Conservation (phyloP, 2,888 invertebrate genomes). For the Calephelis perditalis region DNA sequence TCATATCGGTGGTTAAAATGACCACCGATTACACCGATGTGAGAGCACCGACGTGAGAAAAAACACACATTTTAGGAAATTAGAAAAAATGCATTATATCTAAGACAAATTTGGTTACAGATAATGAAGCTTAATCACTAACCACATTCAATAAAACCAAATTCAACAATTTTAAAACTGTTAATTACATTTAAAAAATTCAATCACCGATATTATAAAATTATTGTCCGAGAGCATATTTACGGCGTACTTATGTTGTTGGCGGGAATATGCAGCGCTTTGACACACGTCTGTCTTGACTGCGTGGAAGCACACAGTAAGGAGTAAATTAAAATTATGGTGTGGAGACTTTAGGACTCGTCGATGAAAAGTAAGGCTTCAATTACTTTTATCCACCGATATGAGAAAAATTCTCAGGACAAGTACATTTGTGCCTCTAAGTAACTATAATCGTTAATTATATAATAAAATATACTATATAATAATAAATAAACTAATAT, state of each 20-base stretch:
- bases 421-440: conserved; percentile 7
- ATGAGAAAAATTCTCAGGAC: conserved; percentile 8
- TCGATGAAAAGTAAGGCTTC: conserved; percentile 3
- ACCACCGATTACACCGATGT: too few species aligned
- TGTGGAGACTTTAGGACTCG: not conserved
- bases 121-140: too few species aligned
- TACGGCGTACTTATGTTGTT: conserved; percentile 9
- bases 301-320: not conserved
- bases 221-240: conserved; percentile 9
- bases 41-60: too few species aligned
- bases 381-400: conserved; percentile 13
- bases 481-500: conserved; percentile 3
- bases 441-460: conserved; percentile 7
- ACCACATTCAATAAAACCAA: not conserved
- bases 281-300: conserved; percentile 5
- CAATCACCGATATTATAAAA: conserved; percentile 9
- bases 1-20: too few species aligned
- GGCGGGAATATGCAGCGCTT: conserved; percentile 2
- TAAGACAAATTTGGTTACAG: too few species aligned
- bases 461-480: conserved; percentile 7
- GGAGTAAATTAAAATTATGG: not conserved
- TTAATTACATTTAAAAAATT: not conserved
- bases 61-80: too few species aligned
- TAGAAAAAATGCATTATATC: too few species aligned
- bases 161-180: not conserved